Base-by-base conservation (phyloP, 2,113 vertebrate species). In the Leptobrachium ailaonicum region DNA sequence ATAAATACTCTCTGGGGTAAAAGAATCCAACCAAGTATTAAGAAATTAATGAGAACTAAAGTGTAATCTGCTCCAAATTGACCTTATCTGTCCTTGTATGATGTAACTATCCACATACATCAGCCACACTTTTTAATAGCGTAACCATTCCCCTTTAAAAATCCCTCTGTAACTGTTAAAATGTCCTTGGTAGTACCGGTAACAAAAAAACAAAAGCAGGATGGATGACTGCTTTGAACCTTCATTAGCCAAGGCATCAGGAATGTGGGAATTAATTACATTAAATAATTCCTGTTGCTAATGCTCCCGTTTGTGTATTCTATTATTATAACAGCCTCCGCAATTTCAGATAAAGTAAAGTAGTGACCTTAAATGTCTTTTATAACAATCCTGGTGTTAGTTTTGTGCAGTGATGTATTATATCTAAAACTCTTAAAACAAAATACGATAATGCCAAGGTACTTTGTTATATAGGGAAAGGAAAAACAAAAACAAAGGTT, bases 181-280 rank as follows among this genome's bases (percentile, higher is more conserved):
- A 79, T 73, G 77, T 64, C 77, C 77, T 79, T 79, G 77, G 45
- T 71, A 63, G 41, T 40, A 32, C 66, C 45, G 76, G 44, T 60
- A 42, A 45, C 63, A 78, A 79, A 79, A 79, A 77, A 79, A 79
- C 69, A 79, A 79, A 72, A 72, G 69, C 32, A 72, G 7, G 77
- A 72, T 79, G 77, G 68, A 73, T 79, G 77, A 66, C 70, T 66
- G 70, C 77, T 73, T 53, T 73, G 70, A 73, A 73, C 77, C 70
- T 66, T 71, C 77, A 79, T 79, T 79, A 79, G 45, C 70, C 41
- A 73, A 66, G 13, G 58, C 70, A 50, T 43, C 43, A 44, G 14
- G 54, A 78, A 78, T 78, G 76, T 47, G 58, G 43, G 76, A 79
- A 79, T 79, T 79, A 79, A 79, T 73, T 66, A 71, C 69, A 66